Conservation (phyloP, 2,113 vertebrate species). For the Dasypus novemcinctus region DNA sequence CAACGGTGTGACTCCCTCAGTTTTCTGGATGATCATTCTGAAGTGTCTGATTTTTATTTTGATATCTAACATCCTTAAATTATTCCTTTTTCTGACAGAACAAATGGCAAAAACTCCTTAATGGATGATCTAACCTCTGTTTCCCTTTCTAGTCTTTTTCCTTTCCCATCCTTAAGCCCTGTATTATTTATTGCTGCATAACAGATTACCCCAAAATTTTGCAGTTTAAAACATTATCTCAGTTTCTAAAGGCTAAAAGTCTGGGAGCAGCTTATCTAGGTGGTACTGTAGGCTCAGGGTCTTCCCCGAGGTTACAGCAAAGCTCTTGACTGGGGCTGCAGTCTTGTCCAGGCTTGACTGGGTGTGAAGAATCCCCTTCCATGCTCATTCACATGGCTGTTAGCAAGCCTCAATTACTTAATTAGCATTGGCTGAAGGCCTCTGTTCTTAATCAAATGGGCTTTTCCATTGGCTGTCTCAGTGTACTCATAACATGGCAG, state of each 20-base stretch:
- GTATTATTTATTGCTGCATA: not conserved
- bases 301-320: not conserved
- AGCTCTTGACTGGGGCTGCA: not conserved
- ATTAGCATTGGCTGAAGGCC: not conserved
- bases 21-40: not conserved
- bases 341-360: not conserved
- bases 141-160: not conserved
- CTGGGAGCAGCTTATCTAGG: not conserved
- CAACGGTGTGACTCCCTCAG: not conserved
- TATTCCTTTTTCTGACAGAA: not conserved
- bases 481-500: not conserved
- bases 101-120: not conserved
- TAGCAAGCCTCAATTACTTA: not conserved
- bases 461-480: not conserved
- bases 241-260: not conserved
- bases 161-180: not conserved
- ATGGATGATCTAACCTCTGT: not conserved
- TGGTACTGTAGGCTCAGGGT: not conserved
- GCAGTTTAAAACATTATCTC: not conserved
- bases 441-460: not conserved
- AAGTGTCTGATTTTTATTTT: conserved; percentile 25
- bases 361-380: not conserved
- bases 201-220: not conserved
- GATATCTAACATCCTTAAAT: not conserved
- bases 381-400: not conserved